Base-by-base conservation (phyloP, 2,888 invertebrate genomes). In the Coenonympha glycerion region DNA sequence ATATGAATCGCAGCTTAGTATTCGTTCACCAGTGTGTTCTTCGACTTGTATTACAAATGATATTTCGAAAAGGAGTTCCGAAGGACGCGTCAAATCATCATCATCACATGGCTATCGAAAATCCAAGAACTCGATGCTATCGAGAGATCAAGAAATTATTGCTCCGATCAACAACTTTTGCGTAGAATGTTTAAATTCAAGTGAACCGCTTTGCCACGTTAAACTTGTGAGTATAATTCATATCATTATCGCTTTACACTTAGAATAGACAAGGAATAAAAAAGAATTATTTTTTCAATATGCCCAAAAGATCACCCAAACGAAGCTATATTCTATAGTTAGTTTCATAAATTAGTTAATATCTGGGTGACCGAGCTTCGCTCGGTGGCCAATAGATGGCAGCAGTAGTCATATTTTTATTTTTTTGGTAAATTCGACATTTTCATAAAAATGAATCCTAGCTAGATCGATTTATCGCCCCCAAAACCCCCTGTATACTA, bases 201-300 rank as follows among this genome's bases (percentile, higher is more conserved):
- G 47, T 21, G 69, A 69, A 57, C 56, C 61, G 3, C 59, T 56
- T 24, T 68, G 63, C 28, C 67, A 68, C 9, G 41, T 59, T 6
- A 56, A 56, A 39, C 11, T 56, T 41, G 59, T 59, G 48, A 48
- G 53, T 52, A n/a, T n/a, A 15, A 16, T 3, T 16, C 16, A 2
- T 9, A 16, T 9, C 16, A 9, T 26, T 26, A 9, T 3, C 6
- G 2, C 6, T 15, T n/a, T 15, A 30, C 6, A 2, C 1, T n/a
- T 2, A 1, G 4, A 11, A 28, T 11, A n/a, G 3, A 28, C 24
- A 5, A 24, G 6, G 24, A 5, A 24, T 24, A 24, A 8, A 3
- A 24, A 6, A 24, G 8, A n/a, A n/a, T n/a, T n/a, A n/a, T n/a
- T n/a, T n/a, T n/a, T n/a, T n/a, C n/a, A n/a, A n/a, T n/a, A n/a